Base-by-base conservation (phyloP, 1,140 invertebrate genomes). In the Psilanteris sp. region DNA sequence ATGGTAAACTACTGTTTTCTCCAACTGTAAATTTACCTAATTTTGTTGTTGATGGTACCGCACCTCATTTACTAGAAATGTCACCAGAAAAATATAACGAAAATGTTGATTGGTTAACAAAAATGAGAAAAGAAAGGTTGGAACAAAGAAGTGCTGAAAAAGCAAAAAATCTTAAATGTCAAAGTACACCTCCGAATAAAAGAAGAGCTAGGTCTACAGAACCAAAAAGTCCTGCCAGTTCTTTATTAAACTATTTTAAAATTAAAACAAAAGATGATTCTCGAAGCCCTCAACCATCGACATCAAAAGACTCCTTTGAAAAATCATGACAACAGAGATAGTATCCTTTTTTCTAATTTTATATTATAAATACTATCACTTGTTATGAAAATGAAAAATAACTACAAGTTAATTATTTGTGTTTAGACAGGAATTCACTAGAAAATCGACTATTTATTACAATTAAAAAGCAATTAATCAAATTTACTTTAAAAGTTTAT, bases 1-100 rank as follows among this genome's bases (percentile, higher is more conserved):
- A n/a, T 2, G 11, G 6, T 24, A 43, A 48, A 29, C 13, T 14
- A 7, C 1, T 66, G 80, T 92, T 84, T 32, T 93, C 92, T 0
- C 93, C 93, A 0, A 95, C 93, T 0, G 88, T 90, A 3, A 93
- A 95, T 84, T 85, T 96, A 13, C 95, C 95, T 0, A 94, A 95
- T 85, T 95, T 90, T 70, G 93, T 94, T 0, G 67, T 93, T 2
- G 92, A 94, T 71, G 94, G 94, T 0, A 91, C 91, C 11, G 94
- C 94, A 0, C 94, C 94, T 0, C 94, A 94, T 80, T 85, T 94
- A 39, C 87, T 90, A 11, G 84, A 92, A 29, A 91, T 91, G 86
- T 94, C 93, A 0, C 93, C 93, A 0, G 90, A 90, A 26, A 93
- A 92, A 37, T 90, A 88, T n/a, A 90, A 91, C 62, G 90, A 92